phyloP scores from a whole-genome alignment of 2,797 vertebrate genomes.

The Pseudochirops corinnae region DNA sequence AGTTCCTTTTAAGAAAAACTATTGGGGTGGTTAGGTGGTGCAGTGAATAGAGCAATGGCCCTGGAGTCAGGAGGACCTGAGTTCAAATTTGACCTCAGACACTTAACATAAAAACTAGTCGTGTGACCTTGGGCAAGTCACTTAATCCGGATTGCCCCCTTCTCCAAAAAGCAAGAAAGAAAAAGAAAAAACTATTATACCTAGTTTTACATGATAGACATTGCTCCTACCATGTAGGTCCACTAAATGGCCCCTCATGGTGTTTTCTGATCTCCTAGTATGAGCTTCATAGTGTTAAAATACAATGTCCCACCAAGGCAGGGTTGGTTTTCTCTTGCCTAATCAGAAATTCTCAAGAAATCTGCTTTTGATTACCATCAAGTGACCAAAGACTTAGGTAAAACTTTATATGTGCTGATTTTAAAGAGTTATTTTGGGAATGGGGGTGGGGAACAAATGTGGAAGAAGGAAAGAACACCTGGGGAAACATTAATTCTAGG shows the following conservation, averaged over 20 bases:
- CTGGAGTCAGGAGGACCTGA: too few species aligned
- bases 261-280: background rate
- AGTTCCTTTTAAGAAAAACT: background rate
- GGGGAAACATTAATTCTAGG: constrained; percentile 62
- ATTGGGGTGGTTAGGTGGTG: background rate
- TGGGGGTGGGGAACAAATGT: constrained; percentile 38
- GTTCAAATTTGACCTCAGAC: too few species aligned
- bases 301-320: background rate
- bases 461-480: constrained; percentile 58
- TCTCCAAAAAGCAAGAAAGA: too few species aligned
- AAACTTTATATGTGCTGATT: background rate
- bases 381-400: background rate
- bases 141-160: too few species aligned
- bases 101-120: too few species aligned
- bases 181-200: too few species aligned
- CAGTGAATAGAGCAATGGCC: too few species aligned
- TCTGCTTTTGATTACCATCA: background rate
- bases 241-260: background rate
- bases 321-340: background rate
- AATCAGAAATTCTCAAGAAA: background rate
- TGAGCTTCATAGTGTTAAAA: background rate
- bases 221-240: background rate
- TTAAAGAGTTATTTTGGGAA: background rate
- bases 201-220: background rate
- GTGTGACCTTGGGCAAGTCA: too few species aligned